Base-by-base conservation (phyloP, 2,888 invertebrate species). In the Drosophila mayaguana region DNA sequence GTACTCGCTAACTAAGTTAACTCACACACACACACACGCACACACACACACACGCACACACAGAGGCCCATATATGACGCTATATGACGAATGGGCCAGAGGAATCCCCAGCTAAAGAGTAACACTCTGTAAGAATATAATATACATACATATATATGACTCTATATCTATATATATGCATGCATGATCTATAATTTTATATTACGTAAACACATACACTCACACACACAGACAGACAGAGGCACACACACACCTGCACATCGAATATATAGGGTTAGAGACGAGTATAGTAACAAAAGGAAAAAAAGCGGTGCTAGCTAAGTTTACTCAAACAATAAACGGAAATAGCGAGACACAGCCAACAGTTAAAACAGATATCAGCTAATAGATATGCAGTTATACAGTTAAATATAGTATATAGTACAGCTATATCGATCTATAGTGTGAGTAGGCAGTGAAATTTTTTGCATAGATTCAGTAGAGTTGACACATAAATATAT, bases 281-380 rank as follows among this genome's bases (percentile, higher is more conserved):
- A 32, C 46, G 43, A 48, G 67, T 53, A 80, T 55, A 66, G 60
- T 38, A 76, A 76, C 11, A 48, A 28, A 43, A 6, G 1, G 16
- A 50, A 83, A 81, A 78, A 78, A 83, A 72, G 76, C 71, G 88
- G 88, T 88, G 83, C 88, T 84, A 83, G 76, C 78, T 80, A 78
- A 83, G 80, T 80, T 68, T 50, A 61, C 54, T 68, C 50, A 56
- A 67, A 72, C 63, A 72, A 72, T 63, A 66, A 71, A 59, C 40
- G 50, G 20, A 43, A 42, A 65, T 28, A 25, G 48, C 51, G 38
- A 48, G n/a, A 68, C 32, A 57, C 45, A 55, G 56, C 51, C 65
- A 50, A 46, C 42, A 62, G 51, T 22, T 66, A 48, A 16, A 48
- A 32, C 25, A 65, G 45, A 61, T 61, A 70, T 50, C 61, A 34